Percentiles rank a stretch among this genome's conserved stretches.
phyloP scores from a whole-genome alignment of 2,797 vertebrate genomes.

The Bucorvus abyssinicus region DNA sequence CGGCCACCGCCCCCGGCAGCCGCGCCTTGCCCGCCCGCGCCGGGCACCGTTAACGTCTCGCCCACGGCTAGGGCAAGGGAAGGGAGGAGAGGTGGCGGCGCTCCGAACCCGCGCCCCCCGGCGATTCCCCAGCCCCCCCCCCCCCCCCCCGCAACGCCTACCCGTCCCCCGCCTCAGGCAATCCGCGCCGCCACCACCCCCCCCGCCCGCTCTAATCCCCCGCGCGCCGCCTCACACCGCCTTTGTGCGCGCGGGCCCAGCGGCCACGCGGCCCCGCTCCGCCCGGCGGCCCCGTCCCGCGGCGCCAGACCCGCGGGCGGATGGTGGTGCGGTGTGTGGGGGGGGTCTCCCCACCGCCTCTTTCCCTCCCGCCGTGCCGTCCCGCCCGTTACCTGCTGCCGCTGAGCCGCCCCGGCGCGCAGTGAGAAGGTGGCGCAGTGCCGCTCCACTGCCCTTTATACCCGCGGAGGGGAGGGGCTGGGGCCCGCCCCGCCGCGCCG shows the following conservation, averaged over 20 bases:
- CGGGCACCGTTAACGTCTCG: not conserved
- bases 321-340: no score
- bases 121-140: no score
- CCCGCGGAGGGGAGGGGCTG: not conserved
- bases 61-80: not conserved
- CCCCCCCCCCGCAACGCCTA: no score
- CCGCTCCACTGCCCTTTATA: not conserved
- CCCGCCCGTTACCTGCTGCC: constrained; percentile 2
- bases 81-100: not conserved
- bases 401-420: not conserved
- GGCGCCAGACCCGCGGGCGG: no score
- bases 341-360: no score
- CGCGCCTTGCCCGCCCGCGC: not conserved
- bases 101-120: no score
- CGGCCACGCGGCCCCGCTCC: not conserved
- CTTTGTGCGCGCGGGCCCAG: not conserved
- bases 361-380: no score
- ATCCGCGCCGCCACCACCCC: not conserved
- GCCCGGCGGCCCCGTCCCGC: no score
- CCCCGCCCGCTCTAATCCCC: no score
- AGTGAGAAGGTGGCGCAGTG: constrained; percentile 35
- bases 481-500: not conserved
- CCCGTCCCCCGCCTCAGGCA: not conserved
- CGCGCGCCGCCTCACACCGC: not conserved
- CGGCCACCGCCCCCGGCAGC: no score